Percentiles rank a stretch among this genome's conserved stretches.
phyloP scores from a whole-genome alignment of 2,113 vertebrate genomes.

The Acrocephalus kingi region DNA sequence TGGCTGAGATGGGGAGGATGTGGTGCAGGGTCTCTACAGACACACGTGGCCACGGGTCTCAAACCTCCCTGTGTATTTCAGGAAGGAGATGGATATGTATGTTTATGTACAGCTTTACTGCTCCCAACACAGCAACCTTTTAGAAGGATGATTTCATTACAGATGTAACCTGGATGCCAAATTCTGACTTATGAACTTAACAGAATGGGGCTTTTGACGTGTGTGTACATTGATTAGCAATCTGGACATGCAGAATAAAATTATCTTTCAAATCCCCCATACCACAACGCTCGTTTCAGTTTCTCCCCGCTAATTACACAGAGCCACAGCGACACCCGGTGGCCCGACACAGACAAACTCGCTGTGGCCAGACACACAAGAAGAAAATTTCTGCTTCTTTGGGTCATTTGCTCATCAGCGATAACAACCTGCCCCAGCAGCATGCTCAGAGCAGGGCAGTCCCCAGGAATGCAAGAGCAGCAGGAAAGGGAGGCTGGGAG shows the following conservation, averaged over 20 bases:
- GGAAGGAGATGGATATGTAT: not conserved
- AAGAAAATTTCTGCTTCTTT: not conserved
- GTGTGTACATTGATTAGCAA: not conserved
- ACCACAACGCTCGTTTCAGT: fast-evolving
- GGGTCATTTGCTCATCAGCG: fast-evolving
- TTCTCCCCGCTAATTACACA: not conserved
- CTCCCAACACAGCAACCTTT: not conserved
- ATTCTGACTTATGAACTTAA: not conserved
- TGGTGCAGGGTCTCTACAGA: not conserved
- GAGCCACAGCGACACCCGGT: slow-evolving; percentile 59
- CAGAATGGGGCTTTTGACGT: fast-evolving
- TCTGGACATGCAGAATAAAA: not conserved
- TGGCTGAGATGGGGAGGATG: not conserved
- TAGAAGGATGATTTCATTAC: not conserved
- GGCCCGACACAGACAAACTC: not conserved
- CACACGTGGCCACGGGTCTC: not conserved
- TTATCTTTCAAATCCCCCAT: not conserved
- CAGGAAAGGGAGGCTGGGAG: not conserved
- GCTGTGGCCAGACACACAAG: not conserved
- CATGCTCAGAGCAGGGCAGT: not conserved
- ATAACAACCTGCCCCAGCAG: not conserved
- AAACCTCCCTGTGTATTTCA: not conserved
- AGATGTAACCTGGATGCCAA: not conserved
- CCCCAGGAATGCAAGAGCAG: not conserved
- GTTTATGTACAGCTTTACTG: not conserved